Base-by-base conservation (phyloP, 2,888 invertebrate species). In the Eugnorisma glareosa region DNA sequence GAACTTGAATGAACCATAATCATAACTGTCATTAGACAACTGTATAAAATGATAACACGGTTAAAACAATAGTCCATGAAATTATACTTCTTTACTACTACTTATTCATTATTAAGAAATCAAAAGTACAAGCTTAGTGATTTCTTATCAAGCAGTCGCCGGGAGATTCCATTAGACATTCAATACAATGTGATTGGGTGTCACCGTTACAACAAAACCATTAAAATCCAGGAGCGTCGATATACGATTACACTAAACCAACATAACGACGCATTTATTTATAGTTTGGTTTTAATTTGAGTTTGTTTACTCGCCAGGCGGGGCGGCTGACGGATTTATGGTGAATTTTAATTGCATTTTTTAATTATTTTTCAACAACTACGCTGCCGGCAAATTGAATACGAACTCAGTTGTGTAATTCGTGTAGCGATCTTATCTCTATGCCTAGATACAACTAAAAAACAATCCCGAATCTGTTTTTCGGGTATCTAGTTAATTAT, bases 341-440 rank as follows among this genome's bases (percentile, higher is more conserved):
- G 92, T 90, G 88, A 88, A 92, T 93, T 95, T 94, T 95, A 96
- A 96, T 96, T 96, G 94, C 93, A 91, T 96, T 96, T 96, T 96
- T 96, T 95, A 96, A 96, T 96, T 96, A 95, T 95, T 95, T 95
- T 94, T 92, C 93, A 94, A 95, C 95, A 92, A 93, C 90, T 88
- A 86, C 92, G 93, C 93, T 93, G 92, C 90, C 92, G 93, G 94
- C 94, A 94, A 96, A 96, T 96, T 95, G 95, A 96, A 96, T 92
- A 92, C 91, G 89, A 85, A 78, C 89, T 89, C 90, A 92, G 63
- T 63, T 63, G 28, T 59, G 57, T 61, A 40, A 64, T 89, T 90
- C 91, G 91, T 90, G 90, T 89, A 86, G 85, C 80, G 93, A 95
- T 94, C 92, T 93, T 95, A 95, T 95, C 95, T 91, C 79, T 54